Conservation (phyloP, 2,797 vertebrate species). For the Danio jaintianensis region DNA sequence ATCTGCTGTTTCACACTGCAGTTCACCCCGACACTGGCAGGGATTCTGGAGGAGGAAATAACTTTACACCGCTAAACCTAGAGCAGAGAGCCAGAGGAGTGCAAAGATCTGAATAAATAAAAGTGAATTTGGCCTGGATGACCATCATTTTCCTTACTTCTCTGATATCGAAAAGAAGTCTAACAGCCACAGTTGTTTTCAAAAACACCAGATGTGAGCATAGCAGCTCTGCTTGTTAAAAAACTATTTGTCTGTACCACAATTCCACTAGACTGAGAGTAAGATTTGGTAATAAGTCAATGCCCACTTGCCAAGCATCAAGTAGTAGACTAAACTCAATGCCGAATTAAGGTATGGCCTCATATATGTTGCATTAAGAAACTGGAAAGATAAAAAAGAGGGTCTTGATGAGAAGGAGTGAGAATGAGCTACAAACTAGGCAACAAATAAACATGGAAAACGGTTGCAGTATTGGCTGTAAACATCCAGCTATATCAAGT, state of each 20-base stretch:
- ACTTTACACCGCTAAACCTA: neutral
- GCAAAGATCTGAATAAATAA: slow-evolving; percentile 25
- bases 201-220: slow-evolving; percentile 21
- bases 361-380: neutral
- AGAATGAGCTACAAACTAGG: neutral
- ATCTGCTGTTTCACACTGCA: slow-evolving; percentile 56
- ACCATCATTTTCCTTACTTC: slow-evolving; percentile 28
- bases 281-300: neutral
- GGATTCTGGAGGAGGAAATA: slow-evolving; percentile 16
- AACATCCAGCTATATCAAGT: slow-evolving; percentile 24
- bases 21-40: slow-evolving; percentile 9
- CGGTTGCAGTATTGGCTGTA: slow-evolving; percentile 27
- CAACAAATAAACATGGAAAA: neutral
- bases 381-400: neutral
- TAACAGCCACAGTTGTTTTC: slow-evolving; percentile 5
- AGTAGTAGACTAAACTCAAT: neutral
- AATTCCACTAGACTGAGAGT: neutral
- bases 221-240: neutral
- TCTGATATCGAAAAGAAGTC: neutral
- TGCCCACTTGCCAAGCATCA: no score
- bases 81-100: neutral
- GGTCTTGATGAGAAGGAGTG: neutral
- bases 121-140: neutral
- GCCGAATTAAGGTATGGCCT: neutral
- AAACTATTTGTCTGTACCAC: neutral